Evolutionary conservation across 2,888 invertebrate genomes (phyloP), one percentile per base, ranked within the genome.

Genomic region (Cataglyphis albicans): DNA sequence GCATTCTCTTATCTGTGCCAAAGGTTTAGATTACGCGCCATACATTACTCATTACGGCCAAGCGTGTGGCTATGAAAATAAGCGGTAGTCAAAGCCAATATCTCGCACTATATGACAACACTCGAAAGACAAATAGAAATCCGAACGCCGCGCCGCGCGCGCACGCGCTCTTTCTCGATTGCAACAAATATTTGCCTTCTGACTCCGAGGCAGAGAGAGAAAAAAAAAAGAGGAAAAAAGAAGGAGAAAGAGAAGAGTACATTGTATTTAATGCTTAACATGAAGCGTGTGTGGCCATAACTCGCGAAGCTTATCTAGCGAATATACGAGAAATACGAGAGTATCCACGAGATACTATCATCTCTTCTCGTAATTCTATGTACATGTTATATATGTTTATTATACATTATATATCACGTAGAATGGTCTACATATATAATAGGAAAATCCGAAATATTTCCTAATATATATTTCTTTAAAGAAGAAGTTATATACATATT

Each of bases 151-250:
- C 41, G 38, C 18, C 6, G n/a, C 52, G n/a, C 2, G n/a, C 7
- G 52, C 35, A 52, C 38, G 52, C 44, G 25, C 25, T 32, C 12
- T 59, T 70, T 81, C 81, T 74, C 29, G 48, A 73, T 48, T 52
- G 74, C 83, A 82, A 86, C 88, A 88, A 88, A 88, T 88, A 88
- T 88, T 88, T 88, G 82, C 59, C 18, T 76, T 55, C 57, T 80
- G 59, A 74, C 83, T 82, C 81, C 52, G 61, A 64, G 25, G 48
- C 10, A 35, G 18, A 52, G 15, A 57, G 29, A 10, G 15, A 63
- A 44, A 18, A 6, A 12, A 65, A 7, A 9, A 6, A 5, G 21
- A 0, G 15, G 21, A 21, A 18, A 18, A 12, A 10, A 21, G 64
- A 64, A n/a, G 21, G n/a, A 21, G 21, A 64, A 12, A 64, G 10